Percentiles rank a stretch among this genome's conserved stretches.
Conservation (phyloP, 1,140 invertebrate species). For the Samia ricini region DNA sequence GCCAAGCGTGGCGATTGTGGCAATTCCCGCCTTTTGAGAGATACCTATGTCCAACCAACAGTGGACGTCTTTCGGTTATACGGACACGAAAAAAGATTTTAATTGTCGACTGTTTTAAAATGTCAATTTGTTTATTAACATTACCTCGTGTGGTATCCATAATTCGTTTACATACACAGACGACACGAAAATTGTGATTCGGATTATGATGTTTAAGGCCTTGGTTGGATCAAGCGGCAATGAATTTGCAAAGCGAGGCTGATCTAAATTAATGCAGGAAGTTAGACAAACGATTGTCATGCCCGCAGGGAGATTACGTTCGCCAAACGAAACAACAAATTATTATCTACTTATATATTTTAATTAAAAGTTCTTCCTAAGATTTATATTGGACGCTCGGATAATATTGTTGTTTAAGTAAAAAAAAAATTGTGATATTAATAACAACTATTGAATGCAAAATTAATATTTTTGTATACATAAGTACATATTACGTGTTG, state of each 20-base stretch:
- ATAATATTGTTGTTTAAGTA: too few species aligned
- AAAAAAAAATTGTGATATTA: too few species aligned
- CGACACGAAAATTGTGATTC: background rate
- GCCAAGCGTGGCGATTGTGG: too few species aligned
- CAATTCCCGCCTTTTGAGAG: too few species aligned
- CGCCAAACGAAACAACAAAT: background rate
- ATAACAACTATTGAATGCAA: background rate
- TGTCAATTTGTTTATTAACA: background rate
- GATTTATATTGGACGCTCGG: too few species aligned
- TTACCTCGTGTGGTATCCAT: too few species aligned
- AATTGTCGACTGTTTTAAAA: background rate
- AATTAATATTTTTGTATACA: background rate
- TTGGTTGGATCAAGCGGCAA: slow-evolving; percentile 13
- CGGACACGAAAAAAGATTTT: too few species aligned
- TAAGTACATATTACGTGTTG: background rate
- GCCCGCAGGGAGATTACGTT: background rate
- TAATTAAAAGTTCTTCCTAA: too few species aligned
- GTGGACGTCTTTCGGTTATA: too few species aligned
- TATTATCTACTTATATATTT: too few species aligned
- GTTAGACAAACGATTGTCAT: slow-evolving; percentile 1
- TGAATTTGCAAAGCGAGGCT: slow-evolving; percentile 20
- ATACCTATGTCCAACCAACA: too few species aligned
- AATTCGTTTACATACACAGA: too few species aligned
- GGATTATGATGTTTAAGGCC: background rate
- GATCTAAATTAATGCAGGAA: slow-evolving; percentile 16